Conservation (phyloP, 2,797 vertebrate genomes). For the Bovichtus diacanthus region DNA sequence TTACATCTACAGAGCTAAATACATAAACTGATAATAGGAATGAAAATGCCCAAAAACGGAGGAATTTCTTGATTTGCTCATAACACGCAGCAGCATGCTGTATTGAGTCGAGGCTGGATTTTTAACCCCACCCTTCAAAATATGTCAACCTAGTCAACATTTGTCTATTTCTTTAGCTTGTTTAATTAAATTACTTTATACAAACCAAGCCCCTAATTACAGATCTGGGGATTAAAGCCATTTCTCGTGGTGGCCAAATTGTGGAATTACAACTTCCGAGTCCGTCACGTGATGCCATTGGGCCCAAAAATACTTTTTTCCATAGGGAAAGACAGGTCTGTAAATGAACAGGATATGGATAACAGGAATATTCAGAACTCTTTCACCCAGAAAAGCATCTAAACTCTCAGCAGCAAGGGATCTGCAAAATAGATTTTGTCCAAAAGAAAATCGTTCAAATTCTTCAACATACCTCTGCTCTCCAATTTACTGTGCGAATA, state of each 20-base stretch:
- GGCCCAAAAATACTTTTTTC: too few relatives aligned
- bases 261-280: too few relatives aligned
- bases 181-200: not conserved
- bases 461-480: not conserved
- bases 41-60: not conserved
- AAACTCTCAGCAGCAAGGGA: not conserved
- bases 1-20: not conserved
- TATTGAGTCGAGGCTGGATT: not conserved
- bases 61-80: not conserved
- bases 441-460: not conserved
- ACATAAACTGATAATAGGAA: not conserved
- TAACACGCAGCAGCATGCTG: not conserved
- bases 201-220: too few relatives aligned
- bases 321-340: too few relatives aligned
- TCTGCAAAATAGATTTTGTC: not conserved
- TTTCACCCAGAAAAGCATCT: not conserved
- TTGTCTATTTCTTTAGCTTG: not conserved
- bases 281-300: too few relatives aligned
- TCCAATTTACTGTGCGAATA: slow-evolving; percentile 26
- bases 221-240: too few relatives aligned
- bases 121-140: not conserved
- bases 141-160: not conserved
- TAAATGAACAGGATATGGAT: too few relatives aligned
- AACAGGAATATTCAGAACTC: too few relatives aligned
- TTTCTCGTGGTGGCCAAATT: too few relatives aligned